Evolutionary conservation across 2,797 vertebrate genomes (phyloP).

Genomic region (Alfaro cultratus): DNA sequence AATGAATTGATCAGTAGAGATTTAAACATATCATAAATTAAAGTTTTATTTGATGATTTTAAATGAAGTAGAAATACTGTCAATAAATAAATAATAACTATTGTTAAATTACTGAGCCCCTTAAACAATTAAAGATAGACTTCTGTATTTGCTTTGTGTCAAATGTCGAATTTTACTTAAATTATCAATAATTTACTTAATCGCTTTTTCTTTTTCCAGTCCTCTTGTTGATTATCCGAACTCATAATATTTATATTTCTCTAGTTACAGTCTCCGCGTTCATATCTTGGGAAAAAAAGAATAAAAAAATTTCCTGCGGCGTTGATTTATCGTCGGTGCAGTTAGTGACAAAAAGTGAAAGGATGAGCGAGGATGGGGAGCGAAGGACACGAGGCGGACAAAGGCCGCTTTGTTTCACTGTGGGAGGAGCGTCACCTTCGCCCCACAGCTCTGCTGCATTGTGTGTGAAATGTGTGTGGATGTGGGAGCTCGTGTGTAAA

Average conservation of each 20-base stretch:
- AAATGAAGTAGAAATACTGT: not conserved
- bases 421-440: constrained; percentile 67
- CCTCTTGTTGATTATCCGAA: constrained; percentile 20
- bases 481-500: constrained; percentile 20
- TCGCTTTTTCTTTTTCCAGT: not conserved
- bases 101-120: not conserved
- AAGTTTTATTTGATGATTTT: not conserved
- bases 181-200: not conserved
- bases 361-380: constrained; percentile 41
- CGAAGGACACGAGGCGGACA: constrained; percentile 66
- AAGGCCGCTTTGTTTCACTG: constrained; percentile 71
- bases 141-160: not conserved
- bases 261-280: constrained; percentile 42
- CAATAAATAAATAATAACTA: not conserved
- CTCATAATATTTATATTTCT: constrained; percentile 27
- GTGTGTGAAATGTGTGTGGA: constrained; percentile 50
- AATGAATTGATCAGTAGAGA: not conserved
- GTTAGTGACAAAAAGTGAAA: constrained; percentile 45
- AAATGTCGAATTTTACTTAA: not conserved
- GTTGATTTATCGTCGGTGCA: constrained; percentile 43
- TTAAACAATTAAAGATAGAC: not conserved
- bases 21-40: not conserved
- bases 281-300: not conserved
- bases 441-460: constrained; percentile 64
- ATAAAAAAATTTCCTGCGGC: constrained; percentile 26